Evolutionary conservation across 2,113 vertebrate species (phyloP), one percentile per base, ranked within the genome.

Genomic region (Xenopus laevis): DNA sequence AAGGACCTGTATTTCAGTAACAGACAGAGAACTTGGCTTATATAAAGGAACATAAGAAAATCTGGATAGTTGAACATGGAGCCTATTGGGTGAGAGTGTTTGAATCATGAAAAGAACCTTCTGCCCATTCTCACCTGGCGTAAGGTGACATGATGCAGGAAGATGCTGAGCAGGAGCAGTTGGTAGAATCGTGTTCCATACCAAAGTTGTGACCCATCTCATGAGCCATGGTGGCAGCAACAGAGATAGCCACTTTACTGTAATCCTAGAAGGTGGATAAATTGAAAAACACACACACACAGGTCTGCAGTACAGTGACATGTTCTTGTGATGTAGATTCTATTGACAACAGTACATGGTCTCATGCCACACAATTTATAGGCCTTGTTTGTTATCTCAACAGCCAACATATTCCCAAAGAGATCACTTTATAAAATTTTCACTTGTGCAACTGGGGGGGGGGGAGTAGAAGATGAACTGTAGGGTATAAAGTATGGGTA

Each of bases 201-300:
- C 97, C 95, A 13, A 99, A 87, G 80, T 92, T 98, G 60, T 99
- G 97, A 0, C 95, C 96, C 91, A 99, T 86, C 82, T 99, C 95
- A 0, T 99, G 97, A 0, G 95, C 94, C 79, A 99, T 84, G 0
- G 93, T 97, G 0, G 92, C 93, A 2, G 88, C 97, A 2, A 96
- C 84, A 0, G 90, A 86, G 1, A 92, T 89, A 47, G 91, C 75
- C 0, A 77, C 83, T 7, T 80, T 72, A 57, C 63, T 50, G 57
- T 96, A 92, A 74, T 97, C 94, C 97, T 99, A 21, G 16, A 23
- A 50, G 7, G 45, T 8, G 3, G 45, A 66, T 7, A 66, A 12
- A 23, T 46, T 13, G 60, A 16, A 15, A 21, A 13, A 50, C 47
- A 16, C 12, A 50, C 12, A 50, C 47, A 50, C 47, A 50, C 7